Percentiles rank a stretch among this genome's conserved stretches.
Conservation (phyloP, 2,888 invertebrate genomes). For the Caenorhabditis sp. region DNA sequence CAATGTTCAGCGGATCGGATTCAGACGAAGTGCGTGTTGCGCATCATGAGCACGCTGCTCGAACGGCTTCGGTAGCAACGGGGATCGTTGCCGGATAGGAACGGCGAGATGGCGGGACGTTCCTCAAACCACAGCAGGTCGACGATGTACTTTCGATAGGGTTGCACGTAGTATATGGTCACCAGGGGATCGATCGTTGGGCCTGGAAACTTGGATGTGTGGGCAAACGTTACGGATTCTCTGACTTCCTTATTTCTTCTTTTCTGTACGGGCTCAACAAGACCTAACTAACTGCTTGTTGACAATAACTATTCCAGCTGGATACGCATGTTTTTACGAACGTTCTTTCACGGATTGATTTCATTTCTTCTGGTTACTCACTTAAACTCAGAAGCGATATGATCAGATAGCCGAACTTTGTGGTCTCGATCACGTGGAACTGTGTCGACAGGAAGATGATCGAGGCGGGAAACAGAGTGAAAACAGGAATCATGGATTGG, state of each 20-base stretch:
- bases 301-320: too few species aligned
- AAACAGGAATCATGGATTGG: slow-evolving; percentile 45
- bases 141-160: slow-evolving; percentile 55
- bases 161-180: slow-evolving; percentile 61
- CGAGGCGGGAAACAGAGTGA: slow-evolving; percentile 45
- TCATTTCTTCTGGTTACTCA: too few species aligned
- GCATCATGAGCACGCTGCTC: slow-evolving; percentile 50
- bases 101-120: slow-evolving; percentile 34
- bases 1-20: slow-evolving; percentile 20
- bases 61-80: slow-evolving; percentile 41
- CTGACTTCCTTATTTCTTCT: too few species aligned
- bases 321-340: too few species aligned
- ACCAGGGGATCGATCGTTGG: slow-evolving; percentile 53
- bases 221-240: too few species aligned
- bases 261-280: too few species aligned
- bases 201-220: slow-evolving; percentile 34
- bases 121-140: slow-evolving; percentile 44
- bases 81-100: slow-evolving; percentile 25
- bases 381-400: slow-evolving; percentile 53
- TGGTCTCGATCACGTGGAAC: slow-evolving; percentile 50
- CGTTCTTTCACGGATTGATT: too few species aligned
- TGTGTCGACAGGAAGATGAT: slow-evolving; percentile 44
- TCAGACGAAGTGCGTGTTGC: slow-evolving; percentile 49
- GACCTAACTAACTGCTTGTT: too few species aligned
- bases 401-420: slow-evolving; percentile 49